A percentile compares a stretch with the other conserved stretches of the same genome.
Conservation (phyloP, 2,888 invertebrate species). For the Brenthis ino region DNA sequence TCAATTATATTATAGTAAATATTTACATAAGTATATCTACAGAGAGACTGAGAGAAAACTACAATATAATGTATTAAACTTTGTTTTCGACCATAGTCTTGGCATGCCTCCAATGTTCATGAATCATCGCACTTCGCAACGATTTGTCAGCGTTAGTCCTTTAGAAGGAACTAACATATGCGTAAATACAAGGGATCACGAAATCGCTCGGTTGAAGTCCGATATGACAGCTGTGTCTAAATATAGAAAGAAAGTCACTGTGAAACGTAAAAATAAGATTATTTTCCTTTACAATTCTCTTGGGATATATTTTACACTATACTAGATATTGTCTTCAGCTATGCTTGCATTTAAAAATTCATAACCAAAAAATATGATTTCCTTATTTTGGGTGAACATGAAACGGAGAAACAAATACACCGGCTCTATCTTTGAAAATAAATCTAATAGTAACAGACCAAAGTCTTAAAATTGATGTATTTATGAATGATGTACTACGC, state of each 20-base stretch:
- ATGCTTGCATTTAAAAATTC: too few species aligned
- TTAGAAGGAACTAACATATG: constrained; percentile 40
- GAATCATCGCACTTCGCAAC: constrained; percentile 69
- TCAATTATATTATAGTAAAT: constrained; percentile 1
- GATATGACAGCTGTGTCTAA: constrained; percentile 32
- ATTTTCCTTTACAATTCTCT: neutral
- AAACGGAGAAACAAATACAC: too few species aligned
- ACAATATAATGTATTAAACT: constrained; percentile 24
- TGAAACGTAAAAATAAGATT: constrained; percentile 12
- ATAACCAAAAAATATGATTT: too few species aligned
- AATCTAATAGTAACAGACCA: too few species aligned
- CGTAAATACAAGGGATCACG: constrained; percentile 27
- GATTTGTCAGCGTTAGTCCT: constrained; percentile 71
- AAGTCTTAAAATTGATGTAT: too few species aligned
- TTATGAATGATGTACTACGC: too few species aligned
- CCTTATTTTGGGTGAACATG: too few species aligned
- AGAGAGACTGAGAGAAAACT: constrained; percentile 5
- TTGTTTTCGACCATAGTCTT: constrained; percentile 41
- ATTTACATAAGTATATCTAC: neutral
- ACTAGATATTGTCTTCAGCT: too few species aligned
- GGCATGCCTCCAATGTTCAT: constrained; percentile 66
- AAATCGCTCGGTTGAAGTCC: constrained; percentile 25
- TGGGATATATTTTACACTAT: neutral
- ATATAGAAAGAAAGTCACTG: constrained; percentile 20
- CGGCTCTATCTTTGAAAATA: too few species aligned